phyloP scores from a whole-genome alignment of 1,140 invertebrate species.

The Pomacea maculata region DNA sequence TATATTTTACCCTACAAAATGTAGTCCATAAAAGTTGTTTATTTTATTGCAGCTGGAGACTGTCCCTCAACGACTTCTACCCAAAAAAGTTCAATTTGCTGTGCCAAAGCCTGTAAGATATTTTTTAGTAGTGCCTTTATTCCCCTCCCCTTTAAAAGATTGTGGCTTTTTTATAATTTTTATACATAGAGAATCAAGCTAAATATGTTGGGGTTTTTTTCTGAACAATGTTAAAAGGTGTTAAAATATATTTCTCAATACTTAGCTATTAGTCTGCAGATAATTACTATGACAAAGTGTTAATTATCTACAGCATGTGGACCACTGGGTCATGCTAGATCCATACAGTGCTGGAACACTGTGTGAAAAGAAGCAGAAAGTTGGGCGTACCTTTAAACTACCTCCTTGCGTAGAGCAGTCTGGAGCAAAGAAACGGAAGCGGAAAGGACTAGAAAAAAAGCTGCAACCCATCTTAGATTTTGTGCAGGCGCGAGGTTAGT shows the following conservation, averaged over 20 bases:
- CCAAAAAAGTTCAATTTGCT: conserved; percentile 25
- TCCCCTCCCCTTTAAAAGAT: no score
- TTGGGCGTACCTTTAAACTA: conserved; percentile 1
- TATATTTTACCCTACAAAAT: no score
- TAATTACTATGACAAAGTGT: not conserved
- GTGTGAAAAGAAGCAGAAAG: conserved; percentile 3
- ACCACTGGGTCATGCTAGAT: conserved; percentile 33
- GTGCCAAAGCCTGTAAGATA: conserved; percentile 39
- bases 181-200: no score
- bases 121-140: not conserved
- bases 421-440: not conserved
- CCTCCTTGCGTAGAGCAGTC: not conserved
- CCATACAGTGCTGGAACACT: conserved; percentile 32
- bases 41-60: no score
- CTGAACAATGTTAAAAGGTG: no score
- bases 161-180: no score
- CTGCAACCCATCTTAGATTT: conserved; percentile 8
- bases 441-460: not conserved
- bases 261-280: not conserved
- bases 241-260: no score
- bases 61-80: no score
- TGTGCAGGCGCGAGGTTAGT: conserved; percentile 11
- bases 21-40: no score
- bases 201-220: no score
- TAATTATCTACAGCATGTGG: conserved; percentile 23